phyloP scores from a whole-genome alignment of 2,888 invertebrate species.

The Apamea epomidion region DNA sequence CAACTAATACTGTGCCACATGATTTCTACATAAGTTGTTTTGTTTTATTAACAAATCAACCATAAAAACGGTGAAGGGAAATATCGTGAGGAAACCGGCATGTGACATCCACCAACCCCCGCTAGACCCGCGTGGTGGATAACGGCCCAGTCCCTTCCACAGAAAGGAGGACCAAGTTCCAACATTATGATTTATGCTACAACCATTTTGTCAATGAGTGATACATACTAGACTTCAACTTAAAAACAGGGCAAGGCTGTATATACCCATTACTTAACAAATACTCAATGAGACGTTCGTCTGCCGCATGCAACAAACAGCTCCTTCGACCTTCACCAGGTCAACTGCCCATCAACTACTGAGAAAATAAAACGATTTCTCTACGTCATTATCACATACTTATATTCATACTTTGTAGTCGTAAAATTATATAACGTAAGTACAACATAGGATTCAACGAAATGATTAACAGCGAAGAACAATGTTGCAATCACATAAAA shows the following conservation, averaged over 20 bases:
- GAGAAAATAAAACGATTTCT: slow-evolving; percentile 39
- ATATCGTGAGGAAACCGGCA: neutral
- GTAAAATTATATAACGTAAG: slow-evolving; percentile 41
- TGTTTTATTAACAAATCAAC: neutral
- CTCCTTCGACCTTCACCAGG: slow-evolving; percentile 15
- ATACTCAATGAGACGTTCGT: neutral
- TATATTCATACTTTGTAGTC: slow-evolving; percentile 28
- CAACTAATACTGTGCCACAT: neutral
- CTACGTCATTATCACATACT: slow-evolving; percentile 17
- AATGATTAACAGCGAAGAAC: slow-evolving; percentile 64
- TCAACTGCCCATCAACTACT: neutral
- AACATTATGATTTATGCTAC: neutral
- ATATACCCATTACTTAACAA: neutral
- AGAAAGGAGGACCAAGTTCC: neutral
- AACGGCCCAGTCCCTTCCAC: too few species aligned
- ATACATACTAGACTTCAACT: neutral
- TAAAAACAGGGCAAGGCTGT: neutral
- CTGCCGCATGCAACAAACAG: neutral
- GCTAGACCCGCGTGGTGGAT: neutral
- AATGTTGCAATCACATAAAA: slow-evolving; percentile 59
- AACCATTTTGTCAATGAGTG: neutral
- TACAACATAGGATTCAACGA: slow-evolving; percentile 69
- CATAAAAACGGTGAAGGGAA: neutral
- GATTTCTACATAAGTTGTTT: neutral
- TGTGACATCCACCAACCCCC: neutral